Evolutionary conservation across 2,888 invertebrate genomes (phyloP), one percentile per base, ranked within the genome.

Genomic region (Nemotelus nigrinus): DNA sequence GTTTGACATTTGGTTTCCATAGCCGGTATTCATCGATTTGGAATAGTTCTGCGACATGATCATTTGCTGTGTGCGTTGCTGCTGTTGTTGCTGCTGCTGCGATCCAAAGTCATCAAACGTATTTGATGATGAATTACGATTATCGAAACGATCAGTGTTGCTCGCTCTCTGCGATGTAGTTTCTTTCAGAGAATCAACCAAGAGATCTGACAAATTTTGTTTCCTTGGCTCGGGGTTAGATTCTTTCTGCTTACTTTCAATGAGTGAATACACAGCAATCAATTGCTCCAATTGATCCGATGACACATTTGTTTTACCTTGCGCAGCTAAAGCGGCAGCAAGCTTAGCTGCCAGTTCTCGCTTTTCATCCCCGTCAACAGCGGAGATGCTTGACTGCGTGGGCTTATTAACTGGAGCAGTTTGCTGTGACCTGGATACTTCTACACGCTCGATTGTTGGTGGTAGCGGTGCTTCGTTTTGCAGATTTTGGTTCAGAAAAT

Each of bases 221-320:
- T 80, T 81, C 70, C 77, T 82, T 41, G 80, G 76, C 3, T 57
- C 58, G n/a, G 4, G 45, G 2, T 2, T 47, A 58, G 5, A 68
- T 47, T 77, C 76, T 3, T 48, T 44, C 50, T 77, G 77, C 48
- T 85, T 85, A 60, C 85, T 83, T 78, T 85, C 84, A 72, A 86
- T 83, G 3, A 84, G 43, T 0, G 83, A 83, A 78, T 86, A 94
- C 2, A 94, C 93, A 82, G 94, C 93, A 68, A 95, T 93, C 0
- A 95, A 89, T 81, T 92, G 92, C 82, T 94, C 93, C 47, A 96
- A 86, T 83, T 95, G 94, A 72, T 91, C 92, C 71, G 94, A 91
- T 4, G 93, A 91, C 7, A 95, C 94, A 85, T 94, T 93, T 0
- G 93, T 93, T 86, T 93, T 93, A 48, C 95, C 95, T 86, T 95